These are phyloP conservation scores for Spheniscus mendiculus DNA, from an alignment of 2,113 vertebrate genomes.

Conservation along the genomic window DNA sequence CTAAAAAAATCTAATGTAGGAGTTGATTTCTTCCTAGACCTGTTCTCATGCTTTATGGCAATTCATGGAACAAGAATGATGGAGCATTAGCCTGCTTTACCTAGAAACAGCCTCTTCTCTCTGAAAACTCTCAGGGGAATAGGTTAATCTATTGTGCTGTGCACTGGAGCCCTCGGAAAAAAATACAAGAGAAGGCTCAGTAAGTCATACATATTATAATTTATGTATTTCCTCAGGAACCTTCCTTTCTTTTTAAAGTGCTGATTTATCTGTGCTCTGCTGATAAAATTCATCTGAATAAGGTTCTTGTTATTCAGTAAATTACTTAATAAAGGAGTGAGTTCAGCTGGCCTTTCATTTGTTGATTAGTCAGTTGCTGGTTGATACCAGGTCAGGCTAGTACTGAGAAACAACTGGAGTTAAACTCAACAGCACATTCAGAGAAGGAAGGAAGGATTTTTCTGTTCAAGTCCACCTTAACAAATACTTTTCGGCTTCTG, in stretches of 20 bases:
- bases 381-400: background rate
- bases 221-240: background rate
- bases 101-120: background rate
- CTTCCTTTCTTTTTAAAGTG: background rate
- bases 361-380: background rate
- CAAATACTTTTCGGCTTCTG: background rate
- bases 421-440: background rate
- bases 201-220: background rate
- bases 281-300: background rate
- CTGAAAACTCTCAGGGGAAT: background rate
- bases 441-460: background rate
- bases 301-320: background rate
- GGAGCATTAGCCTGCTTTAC: background rate
- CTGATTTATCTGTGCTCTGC: background rate
- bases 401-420: background rate
- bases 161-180: background rate
- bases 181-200: background rate
- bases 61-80: rapidly evolving
- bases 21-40: background rate
- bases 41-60: background rate
- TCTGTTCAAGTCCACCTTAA: background rate
- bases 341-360: background rate
- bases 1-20: background rate
- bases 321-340: background rate
- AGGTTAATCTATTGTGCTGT: background rate